phyloP scores from a whole-genome alignment of 2,113 vertebrate species.

The Talpa occidentalis region DNA sequence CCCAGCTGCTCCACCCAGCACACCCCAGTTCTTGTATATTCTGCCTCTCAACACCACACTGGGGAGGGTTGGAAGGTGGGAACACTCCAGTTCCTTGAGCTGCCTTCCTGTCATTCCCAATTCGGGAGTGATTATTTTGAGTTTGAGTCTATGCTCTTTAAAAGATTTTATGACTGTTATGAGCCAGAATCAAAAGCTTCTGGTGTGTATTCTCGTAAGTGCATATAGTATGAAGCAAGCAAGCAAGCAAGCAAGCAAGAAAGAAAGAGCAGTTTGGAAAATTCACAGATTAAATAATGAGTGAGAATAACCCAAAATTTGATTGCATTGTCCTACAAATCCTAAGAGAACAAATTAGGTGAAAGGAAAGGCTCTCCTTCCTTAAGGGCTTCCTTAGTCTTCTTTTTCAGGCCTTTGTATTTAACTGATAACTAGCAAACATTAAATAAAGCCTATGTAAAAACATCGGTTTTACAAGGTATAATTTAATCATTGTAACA shows the following conservation, averaged over 20 bases:
- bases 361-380: not conserved
- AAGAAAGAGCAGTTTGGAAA: not conserved
- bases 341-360: conserved; percentile 33
- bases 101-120: not conserved
- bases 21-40: conserved; percentile 55
- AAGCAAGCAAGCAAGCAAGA: too few species aligned
- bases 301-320: conserved; percentile 34
- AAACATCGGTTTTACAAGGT: conserved; percentile 2
- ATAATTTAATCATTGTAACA: not conserved
- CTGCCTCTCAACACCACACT: conserved; percentile 6
- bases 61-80: not conserved
- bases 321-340: conserved; percentile 1
- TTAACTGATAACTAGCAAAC: conserved; percentile 36
- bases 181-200: conserved; percentile 47
- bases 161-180: conserved; percentile 18
- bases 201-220: conserved; percentile 9
- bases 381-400: conserved; percentile 9
- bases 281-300: conserved; percentile 16
- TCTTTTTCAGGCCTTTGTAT: not conserved
- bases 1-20: not conserved
- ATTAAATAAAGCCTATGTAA: not conserved
- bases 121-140: conserved; percentile 19
- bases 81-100: conserved; percentile 14
- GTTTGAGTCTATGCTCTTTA: conserved; percentile 54
- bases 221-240: conserved; percentile 36